Base-by-base conservation (phyloP, 2,797 vertebrate species). In the Coilia nasus region DNA sequence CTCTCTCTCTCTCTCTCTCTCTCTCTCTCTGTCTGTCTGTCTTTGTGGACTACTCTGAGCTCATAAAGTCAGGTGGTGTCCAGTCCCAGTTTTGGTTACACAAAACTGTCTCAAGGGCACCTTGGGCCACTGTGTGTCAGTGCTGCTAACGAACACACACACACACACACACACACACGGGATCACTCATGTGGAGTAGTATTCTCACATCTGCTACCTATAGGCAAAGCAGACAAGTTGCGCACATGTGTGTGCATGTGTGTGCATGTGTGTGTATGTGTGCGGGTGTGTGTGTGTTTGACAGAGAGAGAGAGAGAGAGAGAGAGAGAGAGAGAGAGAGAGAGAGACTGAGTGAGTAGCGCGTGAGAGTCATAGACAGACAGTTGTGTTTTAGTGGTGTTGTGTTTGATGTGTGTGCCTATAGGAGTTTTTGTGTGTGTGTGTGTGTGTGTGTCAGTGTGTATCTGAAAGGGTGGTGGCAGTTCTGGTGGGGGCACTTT, bases 161-260 rank as follows among this genome's bases (percentile, higher is more conserved):
- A 67, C 84, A 84, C 83, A 83, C 85, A 83, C 81, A 56, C 19
- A 31, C 31, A 89, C 41, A 9, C 64, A 78, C 83, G 89, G 91
- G 88, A 92, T 91, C 86, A 90, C 90, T 92, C 91, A 91, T 91
- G 91, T 93, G 93, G 92, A 93, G 91, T 92, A 91, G 91, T 92
- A 88, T 86, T 91, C 17, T 84, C 94, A 95, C 95, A 95, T 95
- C 95, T 95, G 95, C 94, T 94, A 91, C 92, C 89, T 17, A 91
- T 87, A 28, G 67, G 31, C n/a, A 10, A n/a, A 81, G 80, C 62
- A 93, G 94, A 92, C 93, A 89, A 81, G 90, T 91, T 81, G 35
- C 82, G 90, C 91, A 90, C 64, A 83, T 54, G 50, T 6, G 50
- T 54, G 50, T 54, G 50, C 50, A 59, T 17, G 28, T 71, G 28